These are phyloP conservation scores for Chaetops frenatus DNA, from an alignment of 2,113 vertebrate genomes.

Conservation along the genomic window DNA sequence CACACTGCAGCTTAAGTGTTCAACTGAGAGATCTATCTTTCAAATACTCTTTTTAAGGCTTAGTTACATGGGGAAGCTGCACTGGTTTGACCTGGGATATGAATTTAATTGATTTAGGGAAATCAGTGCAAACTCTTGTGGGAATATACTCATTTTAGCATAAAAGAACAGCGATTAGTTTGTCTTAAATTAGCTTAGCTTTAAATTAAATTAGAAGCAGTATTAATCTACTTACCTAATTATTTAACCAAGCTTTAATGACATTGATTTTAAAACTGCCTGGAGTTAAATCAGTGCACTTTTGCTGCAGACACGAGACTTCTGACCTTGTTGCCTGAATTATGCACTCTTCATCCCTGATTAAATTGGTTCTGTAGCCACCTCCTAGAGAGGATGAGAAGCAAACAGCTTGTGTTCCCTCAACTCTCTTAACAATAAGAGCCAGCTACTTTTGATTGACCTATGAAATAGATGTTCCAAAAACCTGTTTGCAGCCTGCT, in stretches of 20 bases:
- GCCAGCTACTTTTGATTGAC: neutral
- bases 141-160: neutral
- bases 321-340: conserved; percentile 16
- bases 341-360: neutral
- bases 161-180: neutral
- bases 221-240: conserved; percentile 16
- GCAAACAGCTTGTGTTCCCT: neutral
- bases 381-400: neutral
- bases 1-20: neutral
- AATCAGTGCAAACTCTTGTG: neutral
- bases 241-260: neutral
- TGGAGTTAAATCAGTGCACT: neutral
- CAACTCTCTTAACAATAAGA: neutral
- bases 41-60: neutral
- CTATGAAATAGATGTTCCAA: neutral
- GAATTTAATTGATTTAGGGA: neutral
- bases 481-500: neutral
- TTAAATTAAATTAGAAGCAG: neutral
- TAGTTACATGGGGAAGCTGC: neutral
- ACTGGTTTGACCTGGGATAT: neutral
- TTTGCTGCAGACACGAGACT: neutral
- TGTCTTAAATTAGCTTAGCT: conserved; percentile 9
- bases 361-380: neutral
- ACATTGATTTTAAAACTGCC: neutral
- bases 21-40: neutral